Evolutionary conservation across 2,797 vertebrate species (phyloP).

Genomic region (Mycteria americana): DNA sequence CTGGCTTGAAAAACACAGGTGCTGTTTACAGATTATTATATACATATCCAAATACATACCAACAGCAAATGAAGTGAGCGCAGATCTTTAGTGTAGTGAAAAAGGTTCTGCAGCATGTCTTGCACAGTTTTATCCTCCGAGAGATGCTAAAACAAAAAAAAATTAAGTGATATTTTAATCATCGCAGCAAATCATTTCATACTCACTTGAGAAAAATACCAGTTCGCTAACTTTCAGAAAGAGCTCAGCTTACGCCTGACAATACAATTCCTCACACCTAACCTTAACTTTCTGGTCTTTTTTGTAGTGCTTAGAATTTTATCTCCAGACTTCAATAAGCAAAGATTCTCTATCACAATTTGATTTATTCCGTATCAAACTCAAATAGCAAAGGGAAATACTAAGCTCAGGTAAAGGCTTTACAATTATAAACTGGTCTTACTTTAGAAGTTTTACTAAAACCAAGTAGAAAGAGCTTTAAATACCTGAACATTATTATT

Average conservation of each 20-base stretch:
- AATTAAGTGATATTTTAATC: not conserved
- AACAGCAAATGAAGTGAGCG: conserved; percentile 85
- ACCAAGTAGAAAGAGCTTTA: not conserved
- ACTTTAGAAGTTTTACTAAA: not conserved
- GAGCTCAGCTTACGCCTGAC: not conserved
- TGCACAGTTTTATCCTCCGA: conserved; percentile 80
- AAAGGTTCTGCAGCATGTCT: conserved; percentile 84
- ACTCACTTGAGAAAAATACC: not conserved
- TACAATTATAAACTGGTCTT: not conserved
- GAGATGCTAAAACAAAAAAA: conserved; percentile 73
- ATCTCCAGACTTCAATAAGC: not conserved
- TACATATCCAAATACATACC: conserved; percentile 72
- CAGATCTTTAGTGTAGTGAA: conserved; percentile 84
- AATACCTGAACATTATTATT: conserved; percentile 83
- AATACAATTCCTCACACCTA: not conserved
- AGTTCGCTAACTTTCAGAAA: not conserved
- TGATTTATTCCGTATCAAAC: not conserved
- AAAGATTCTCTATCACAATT: not conserved
- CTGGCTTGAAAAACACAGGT: not conserved
- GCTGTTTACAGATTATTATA: rapidly evolving
- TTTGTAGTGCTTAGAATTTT: not conserved
- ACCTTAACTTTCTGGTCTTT: not conserved
- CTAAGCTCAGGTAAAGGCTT: not conserved
- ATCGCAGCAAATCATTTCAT: not conserved
- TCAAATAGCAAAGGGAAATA: not conserved